Evolutionary conservation across 2,888 invertebrate genomes (phyloP).

Genomic region (Melitaea athalia): DNA sequence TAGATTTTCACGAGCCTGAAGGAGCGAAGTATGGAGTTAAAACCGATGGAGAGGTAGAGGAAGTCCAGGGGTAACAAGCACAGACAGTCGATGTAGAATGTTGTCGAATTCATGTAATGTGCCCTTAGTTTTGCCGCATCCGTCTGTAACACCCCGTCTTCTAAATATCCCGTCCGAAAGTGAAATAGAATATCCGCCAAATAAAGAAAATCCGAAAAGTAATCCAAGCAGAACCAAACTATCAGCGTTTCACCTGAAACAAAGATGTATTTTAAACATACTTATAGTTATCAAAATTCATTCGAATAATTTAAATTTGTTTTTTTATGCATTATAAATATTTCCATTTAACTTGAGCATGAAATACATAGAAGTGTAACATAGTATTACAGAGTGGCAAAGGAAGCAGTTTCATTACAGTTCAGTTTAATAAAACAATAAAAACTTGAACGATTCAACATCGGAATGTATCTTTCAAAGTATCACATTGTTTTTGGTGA

Average conservation of each 20-base stretch:
- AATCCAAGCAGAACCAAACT: constrained; percentile 98
- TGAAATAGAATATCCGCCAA: constrained; percentile 98
- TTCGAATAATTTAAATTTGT: neutral
- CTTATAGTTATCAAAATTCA: neutral
- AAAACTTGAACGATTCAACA: constrained; percentile 50
- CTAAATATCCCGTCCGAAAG: constrained; percentile 98
- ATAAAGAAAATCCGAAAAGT: constrained; percentile 97
- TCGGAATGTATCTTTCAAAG: constrained; percentile 53
- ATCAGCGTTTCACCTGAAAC: constrained; percentile 89
- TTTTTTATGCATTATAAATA: too few relatives aligned
- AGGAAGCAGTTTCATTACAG: neutral
- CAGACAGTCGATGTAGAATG: constrained; percentile 99
- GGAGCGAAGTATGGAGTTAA: constrained; percentile 97
- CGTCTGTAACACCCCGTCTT: constrained; percentile 98
- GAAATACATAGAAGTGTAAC: too few relatives aligned
- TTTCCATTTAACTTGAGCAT: too few relatives aligned
- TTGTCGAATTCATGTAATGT: constrained; percentile 98
- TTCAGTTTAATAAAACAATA: constrained; percentile 52
- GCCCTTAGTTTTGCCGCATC: constrained; percentile 95
- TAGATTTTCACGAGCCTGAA: constrained; percentile 98
- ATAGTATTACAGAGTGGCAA: neutral
- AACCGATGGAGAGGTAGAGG: constrained; percentile 98
- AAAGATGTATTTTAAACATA: neutral
- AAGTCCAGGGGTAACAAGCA: constrained; percentile 98
- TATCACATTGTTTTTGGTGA: constrained; percentile 58